Percentiles rank a stretch among this genome's conserved stretches.
phyloP scores from a whole-genome alignment of 2,797 vertebrate genomes.

The Halcyon chelicuti region DNA sequence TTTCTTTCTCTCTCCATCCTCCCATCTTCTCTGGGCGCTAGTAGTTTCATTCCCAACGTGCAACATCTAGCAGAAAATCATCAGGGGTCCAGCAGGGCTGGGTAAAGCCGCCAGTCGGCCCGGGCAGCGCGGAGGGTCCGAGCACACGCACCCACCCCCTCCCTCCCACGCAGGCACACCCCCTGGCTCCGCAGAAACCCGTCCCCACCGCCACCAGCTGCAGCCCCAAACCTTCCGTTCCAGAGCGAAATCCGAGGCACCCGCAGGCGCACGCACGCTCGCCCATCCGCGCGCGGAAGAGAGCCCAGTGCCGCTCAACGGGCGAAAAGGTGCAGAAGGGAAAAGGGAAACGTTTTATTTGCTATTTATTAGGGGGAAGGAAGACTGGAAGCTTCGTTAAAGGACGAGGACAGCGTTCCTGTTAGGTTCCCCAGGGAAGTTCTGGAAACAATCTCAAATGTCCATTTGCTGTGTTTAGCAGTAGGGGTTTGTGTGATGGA shows the following conservation, averaged over 20 bases:
- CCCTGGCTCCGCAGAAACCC: conserved; percentile 24
- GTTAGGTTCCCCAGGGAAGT: conserved; percentile 76
- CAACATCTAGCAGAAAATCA: conserved; percentile 73
- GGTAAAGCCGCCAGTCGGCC: conserved; percentile 56
- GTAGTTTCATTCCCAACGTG: conserved; percentile 71
- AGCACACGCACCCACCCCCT: background rate
- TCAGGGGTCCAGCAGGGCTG: conserved; percentile 78
- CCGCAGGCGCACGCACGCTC: background rate
- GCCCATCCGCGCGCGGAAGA: background rate
- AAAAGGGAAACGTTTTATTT: conserved; percentile 66
- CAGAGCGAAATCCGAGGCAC: conserved; percentile 35
- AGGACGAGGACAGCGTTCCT: conserved; percentile 68
- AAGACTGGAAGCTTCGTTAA: conserved; percentile 74
- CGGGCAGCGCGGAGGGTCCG: background rate
- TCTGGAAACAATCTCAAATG: conserved; percentile 70
- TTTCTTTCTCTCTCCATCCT: conserved; percentile 49
- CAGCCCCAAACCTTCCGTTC: conserved; percentile 60
- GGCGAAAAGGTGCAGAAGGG: conserved; percentile 62
- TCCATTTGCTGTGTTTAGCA: conserved; percentile 73
- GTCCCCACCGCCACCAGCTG: background rate
- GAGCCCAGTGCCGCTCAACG: conserved; percentile 33
- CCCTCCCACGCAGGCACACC: background rate
- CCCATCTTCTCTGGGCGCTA: conserved; percentile 69
- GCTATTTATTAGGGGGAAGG: conserved; percentile 82
- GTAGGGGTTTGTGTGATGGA: conserved; percentile 55